These are phyloP conservation scores for Leguminivora glycinivorella DNA, from an alignment of 1,140 invertebrate species.

Conservation along the genomic window DNA sequence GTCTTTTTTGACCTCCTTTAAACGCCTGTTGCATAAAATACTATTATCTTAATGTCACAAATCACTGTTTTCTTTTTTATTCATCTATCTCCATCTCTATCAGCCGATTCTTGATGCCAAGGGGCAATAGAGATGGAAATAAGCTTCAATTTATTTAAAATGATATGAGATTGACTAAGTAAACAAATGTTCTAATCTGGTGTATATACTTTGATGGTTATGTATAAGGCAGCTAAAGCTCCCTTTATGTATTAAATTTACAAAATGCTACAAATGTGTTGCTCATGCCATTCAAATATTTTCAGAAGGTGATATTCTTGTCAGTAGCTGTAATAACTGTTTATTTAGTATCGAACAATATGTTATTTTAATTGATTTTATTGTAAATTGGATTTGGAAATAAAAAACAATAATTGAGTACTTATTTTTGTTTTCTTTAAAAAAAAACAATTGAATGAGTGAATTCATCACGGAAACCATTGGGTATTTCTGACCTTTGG, in stretches of 20 bases:
- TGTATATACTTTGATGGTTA: conserved; percentile 4
- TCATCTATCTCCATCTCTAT: neutral
- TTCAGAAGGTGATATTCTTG: conserved; percentile 73
- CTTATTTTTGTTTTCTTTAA: neutral
- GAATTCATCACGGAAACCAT: no score
- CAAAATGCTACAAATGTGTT: conserved; percentile 51
- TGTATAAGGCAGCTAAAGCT: conserved; percentile 4
- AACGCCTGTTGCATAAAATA: no score
- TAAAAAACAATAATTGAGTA: conserved; percentile 44
- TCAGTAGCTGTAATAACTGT: conserved; percentile 64
- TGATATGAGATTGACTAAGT: conserved; percentile 9
- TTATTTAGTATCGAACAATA: conserved; percentile 56
- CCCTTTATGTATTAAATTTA: neutral
- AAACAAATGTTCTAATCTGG: conserved; percentile 32
- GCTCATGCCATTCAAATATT: conserved; percentile 69
- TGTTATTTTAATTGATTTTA: conserved; percentile 59
- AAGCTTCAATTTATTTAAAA: neutral
- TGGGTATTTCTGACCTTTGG: no score
- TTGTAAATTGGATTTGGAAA: conserved; percentile 68
- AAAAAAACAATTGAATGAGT: neutral
- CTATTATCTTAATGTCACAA: no score
- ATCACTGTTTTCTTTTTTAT: no score
- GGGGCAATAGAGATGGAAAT: no score
- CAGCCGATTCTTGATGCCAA: neutral
- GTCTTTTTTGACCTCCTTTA: no score